Evolutionary conservation across 2,113 vertebrate genomes (phyloP).

Genomic region (Clarias batrachus): DNA sequence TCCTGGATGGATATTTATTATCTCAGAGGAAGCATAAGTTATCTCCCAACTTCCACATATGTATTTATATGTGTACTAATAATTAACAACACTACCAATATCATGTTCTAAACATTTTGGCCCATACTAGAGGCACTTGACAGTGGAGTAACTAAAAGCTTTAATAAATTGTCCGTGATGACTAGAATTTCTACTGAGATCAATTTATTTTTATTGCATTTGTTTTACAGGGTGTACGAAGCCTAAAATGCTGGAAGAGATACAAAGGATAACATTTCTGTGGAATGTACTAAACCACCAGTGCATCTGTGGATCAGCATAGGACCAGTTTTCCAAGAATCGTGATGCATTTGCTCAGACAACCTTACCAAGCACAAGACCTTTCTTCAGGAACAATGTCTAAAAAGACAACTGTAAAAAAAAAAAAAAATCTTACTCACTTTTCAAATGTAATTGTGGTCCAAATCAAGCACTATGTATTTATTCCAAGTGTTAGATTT

Average conservation of each 20-base stretch:
- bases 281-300: conserved; percentile 42
- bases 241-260: conserved; percentile 59
- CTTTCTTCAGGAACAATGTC: conserved; percentile 53
- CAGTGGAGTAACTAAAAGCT: neutral
- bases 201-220: neutral
- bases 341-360: conserved; percentile 34
- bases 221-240: conserved; percentile 72
- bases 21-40: neutral
- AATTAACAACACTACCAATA: too few species aligned
- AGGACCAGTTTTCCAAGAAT: conserved; percentile 44
- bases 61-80: conserved; percentile 2
- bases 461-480: conserved; percentile 41
- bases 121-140: neutral
- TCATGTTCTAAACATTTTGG: neutral
- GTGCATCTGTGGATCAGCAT: conserved; percentile 43
- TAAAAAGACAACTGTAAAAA: conserved; percentile 18
- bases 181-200: neutral
- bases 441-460: conserved; percentile 56
- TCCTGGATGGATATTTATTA: neutral
- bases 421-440: conserved; percentile 18
- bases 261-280: conserved; percentile 20
- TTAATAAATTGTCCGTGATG: neutral
- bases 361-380: conserved; percentile 56
- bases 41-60: neutral
- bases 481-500: conserved; percentile 40